phyloP scores from a whole-genome alignment of 1,140 invertebrate genomes.

The Platyura marginata region DNA sequence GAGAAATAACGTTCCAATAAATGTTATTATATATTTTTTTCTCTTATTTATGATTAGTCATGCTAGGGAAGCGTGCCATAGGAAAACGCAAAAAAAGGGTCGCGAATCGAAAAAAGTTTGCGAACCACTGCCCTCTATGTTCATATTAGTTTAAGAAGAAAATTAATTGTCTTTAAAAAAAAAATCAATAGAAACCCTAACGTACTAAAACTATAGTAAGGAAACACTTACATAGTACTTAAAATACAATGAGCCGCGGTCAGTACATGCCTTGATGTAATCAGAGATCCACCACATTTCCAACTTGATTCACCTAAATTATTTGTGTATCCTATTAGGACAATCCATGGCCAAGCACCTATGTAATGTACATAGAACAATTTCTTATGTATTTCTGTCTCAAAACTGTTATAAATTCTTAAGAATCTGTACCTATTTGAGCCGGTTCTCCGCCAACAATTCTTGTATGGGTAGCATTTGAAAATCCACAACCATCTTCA shows the following conservation, averaged over 20 bases:
- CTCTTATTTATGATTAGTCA: no score
- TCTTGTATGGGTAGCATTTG: slow-evolving; percentile 11
- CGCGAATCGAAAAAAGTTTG: not conserved
- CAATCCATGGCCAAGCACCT: slow-evolving; percentile 22
- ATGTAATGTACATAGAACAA: not conserved
- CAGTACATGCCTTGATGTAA: slow-evolving; percentile 14
- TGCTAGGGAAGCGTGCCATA: no score
- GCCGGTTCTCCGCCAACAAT: slow-evolving; percentile 26
- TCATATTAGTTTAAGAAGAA: not conserved
- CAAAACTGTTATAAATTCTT: not conserved
- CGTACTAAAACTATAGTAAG: no score
- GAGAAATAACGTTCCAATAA: no score
- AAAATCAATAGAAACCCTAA: no score
- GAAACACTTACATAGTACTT: slow-evolving; percentile 14
- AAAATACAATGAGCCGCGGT: slow-evolving; percentile 22
- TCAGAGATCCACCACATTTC: slow-evolving; percentile 21
- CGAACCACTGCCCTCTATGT: slow-evolving; percentile 1
- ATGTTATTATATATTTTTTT: no score
- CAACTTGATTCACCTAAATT: slow-evolving; percentile 10
- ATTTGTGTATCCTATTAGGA: slow-evolving; percentile 17
- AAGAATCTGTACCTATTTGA: slow-evolving; percentile 11
- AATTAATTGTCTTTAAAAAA: not conserved
- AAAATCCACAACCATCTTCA: slow-evolving; percentile 22
- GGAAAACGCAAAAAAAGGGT: no score
- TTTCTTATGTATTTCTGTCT: not conserved